A percentile compares a stretch with the other conserved stretches of the same genome.
Conservation (phyloP, 1,140 invertebrate species). For the Bombus cullumanus region DNA sequence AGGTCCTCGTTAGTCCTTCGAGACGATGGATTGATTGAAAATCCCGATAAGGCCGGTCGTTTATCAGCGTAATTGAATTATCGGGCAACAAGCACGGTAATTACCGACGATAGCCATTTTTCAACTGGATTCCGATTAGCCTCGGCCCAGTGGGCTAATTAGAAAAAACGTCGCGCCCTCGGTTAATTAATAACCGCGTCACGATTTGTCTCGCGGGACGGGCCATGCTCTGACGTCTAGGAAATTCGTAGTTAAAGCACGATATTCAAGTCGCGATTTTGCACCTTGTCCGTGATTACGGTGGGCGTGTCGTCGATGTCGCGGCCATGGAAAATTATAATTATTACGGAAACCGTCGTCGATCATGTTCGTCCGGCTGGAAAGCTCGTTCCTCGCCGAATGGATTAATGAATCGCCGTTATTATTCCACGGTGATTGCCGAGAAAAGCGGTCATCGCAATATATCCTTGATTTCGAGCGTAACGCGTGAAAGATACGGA, state of each 20-base stretch:
- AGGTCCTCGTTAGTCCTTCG: background rate
- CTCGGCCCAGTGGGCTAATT: background rate
- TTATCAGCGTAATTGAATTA: conserved; percentile 35
- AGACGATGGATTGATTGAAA: background rate
- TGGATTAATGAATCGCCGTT: conserved; percentile 63
- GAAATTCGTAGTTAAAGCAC: conserved; percentile 14
- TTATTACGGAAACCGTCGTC: conserved; percentile 61
- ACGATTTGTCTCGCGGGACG: background rate
- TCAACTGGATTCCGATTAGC: background rate
- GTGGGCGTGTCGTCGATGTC: conserved; percentile 57
- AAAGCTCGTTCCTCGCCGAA: conserved; percentile 42
- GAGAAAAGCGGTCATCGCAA: conserved; percentile 15
- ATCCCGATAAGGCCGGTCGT: background rate
- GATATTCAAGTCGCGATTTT: conserved; percentile 48
- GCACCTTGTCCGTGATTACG: conserved; percentile 53
- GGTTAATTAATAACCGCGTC: conserved; percentile 46
- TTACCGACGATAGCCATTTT: conserved; percentile 16
- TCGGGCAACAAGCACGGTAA: conserved; percentile 5
- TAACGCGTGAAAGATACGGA: background rate
- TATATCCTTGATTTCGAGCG: background rate
- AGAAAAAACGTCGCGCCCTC: conserved; percentile 34
- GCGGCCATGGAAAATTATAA: conserved; percentile 63
- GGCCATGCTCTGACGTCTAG: background rate
- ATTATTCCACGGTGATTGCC: conserved; percentile 39
- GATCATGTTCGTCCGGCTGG: conserved; percentile 52